Percentiles rank a stretch among this genome's conserved stretches.
Conservation (phyloP, 2,797 vertebrate species). For the Paguma larvata region DNA sequence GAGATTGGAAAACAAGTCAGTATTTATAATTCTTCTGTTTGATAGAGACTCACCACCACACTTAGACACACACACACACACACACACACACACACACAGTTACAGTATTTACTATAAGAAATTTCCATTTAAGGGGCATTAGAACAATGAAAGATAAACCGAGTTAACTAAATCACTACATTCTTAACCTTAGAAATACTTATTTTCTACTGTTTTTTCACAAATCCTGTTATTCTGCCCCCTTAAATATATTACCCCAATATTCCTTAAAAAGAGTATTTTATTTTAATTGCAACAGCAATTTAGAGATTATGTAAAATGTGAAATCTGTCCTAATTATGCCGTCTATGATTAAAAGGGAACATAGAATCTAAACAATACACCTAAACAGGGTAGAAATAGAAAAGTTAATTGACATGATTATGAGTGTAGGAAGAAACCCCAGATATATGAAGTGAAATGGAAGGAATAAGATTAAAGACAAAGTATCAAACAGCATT, state of each 20-base stretch:
- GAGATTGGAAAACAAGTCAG: not conserved
- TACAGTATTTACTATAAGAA: not conserved
- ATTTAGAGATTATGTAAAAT: constrained; percentile 64
- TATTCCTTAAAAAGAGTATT: not conserved
- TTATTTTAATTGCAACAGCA: constrained; percentile 61
- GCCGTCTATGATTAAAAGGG: constrained; percentile 35
- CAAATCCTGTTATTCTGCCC: not conserved
- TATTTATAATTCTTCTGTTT: not conserved
- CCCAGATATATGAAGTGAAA: constrained; percentile 47
- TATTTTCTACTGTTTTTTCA: not conserved
- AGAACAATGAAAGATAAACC: not conserved
- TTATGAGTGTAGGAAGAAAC: constrained; percentile 45
- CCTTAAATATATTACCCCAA: not conserved
- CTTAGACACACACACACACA: not conserved
- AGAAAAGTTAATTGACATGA: constrained; percentile 60
- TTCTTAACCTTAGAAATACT: not conserved
- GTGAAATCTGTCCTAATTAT: constrained; percentile 56
- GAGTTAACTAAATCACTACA: not conserved
- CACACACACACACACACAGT: not conserved
- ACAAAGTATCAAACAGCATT: not conserved
- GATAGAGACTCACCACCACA: not conserved
- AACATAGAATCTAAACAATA: constrained; percentile 43
- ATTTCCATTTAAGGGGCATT: not conserved
- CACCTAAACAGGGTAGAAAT: constrained; percentile 45
- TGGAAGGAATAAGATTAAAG: constrained; percentile 47